Percentiles rank a stretch among this genome's conserved stretches.
Conservation (phyloP, 1,140 invertebrate genomes). For the Micrasema minimum region DNA sequence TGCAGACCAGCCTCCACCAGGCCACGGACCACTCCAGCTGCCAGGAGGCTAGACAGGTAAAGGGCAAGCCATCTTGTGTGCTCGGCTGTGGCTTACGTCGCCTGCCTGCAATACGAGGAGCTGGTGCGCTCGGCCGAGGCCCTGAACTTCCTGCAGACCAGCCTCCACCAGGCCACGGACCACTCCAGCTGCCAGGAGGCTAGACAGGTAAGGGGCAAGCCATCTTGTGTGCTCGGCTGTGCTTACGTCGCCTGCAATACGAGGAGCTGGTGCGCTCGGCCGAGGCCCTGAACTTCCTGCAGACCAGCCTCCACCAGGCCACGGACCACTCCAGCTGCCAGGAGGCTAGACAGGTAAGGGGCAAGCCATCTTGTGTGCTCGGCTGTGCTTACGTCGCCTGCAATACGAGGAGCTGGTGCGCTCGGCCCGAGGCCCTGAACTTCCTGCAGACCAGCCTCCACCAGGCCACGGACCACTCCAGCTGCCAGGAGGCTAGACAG, state of each 20-base stretch:
- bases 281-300: conserved; percentile 80
- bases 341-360: conserved; percentile 77
- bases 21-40: conserved; percentile 81
- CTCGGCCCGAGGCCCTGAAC: conserved; percentile 74
- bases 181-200: conserved; percentile 78
- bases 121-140: conserved; percentile 72
- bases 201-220: too few species aligned
- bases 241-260: conserved; percentile 82
- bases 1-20: conserved; percentile 78
- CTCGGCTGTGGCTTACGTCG: too few species aligned
- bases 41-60: conserved; percentile 76
- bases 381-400: conserved; percentile 81
- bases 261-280: conserved; percentile 78
- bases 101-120: conserved; percentile 82
- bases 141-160: conserved; percentile 78
- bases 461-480: conserved; percentile 80
- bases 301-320: conserved; percentile 77
- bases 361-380: too few species aligned
- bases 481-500: conserved; percentile 78
- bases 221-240: conserved; percentile 74
- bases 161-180: conserved; percentile 81
- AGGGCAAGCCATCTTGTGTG: too few species aligned
- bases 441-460: conserved; percentile 82
- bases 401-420: conserved; percentile 81
- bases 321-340: conserved; percentile 80